These are phyloP conservation scores for Hartigia nigra DNA, from an alignment of 2,888 invertebrate species.

Conservation along the genomic window DNA sequence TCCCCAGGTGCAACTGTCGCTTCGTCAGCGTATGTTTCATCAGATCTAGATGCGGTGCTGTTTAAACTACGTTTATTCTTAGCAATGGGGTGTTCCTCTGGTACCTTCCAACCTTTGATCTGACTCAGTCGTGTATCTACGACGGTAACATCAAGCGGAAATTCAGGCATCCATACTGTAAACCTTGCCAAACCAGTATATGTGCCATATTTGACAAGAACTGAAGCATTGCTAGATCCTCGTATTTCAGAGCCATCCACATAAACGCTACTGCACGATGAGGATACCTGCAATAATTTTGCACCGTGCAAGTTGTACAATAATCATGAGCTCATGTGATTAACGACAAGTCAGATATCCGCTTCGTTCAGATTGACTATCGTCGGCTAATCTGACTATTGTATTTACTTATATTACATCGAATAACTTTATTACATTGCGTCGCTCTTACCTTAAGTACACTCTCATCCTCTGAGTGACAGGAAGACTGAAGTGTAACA, in stretches of 20 bases:
- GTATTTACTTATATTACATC: neutral
- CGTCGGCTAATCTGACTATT: neutral
- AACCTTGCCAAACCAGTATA: slow-evolving; percentile 89
- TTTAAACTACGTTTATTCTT: slow-evolving; percentile 61
- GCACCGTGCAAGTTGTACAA: neutral
- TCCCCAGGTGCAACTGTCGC: slow-evolving; percentile 1
- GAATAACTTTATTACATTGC: neutral
- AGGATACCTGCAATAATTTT: slow-evolving; percentile 79
- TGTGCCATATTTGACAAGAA: slow-evolving; percentile 92
- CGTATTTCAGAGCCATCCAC: slow-evolving; percentile 95
- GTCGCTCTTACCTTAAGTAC: slow-evolving; percentile 84
- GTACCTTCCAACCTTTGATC: slow-evolving; percentile 94
- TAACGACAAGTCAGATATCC: neutral
- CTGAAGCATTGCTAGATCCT: slow-evolving; percentile 94
- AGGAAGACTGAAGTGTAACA: slow-evolving; percentile 93
- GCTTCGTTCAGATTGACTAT: neutral
- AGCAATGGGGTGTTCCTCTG: slow-evolving; percentile 74
- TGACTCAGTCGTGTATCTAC: slow-evolving; percentile 91
- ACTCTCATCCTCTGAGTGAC: slow-evolving; percentile 94
- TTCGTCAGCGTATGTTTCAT: slow-evolving; percentile 10
- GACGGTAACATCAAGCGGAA: slow-evolving; percentile 90
- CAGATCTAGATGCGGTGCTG: slow-evolving; percentile 23
- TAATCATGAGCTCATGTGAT: neutral
- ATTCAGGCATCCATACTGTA: slow-evolving; percentile 97
- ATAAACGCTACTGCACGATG: slow-evolving; percentile 95